These are phyloP conservation scores for Prionailurus bengalensis DNA, from an alignment of 2,113 vertebrate genomes.

Conservation along the genomic window DNA sequence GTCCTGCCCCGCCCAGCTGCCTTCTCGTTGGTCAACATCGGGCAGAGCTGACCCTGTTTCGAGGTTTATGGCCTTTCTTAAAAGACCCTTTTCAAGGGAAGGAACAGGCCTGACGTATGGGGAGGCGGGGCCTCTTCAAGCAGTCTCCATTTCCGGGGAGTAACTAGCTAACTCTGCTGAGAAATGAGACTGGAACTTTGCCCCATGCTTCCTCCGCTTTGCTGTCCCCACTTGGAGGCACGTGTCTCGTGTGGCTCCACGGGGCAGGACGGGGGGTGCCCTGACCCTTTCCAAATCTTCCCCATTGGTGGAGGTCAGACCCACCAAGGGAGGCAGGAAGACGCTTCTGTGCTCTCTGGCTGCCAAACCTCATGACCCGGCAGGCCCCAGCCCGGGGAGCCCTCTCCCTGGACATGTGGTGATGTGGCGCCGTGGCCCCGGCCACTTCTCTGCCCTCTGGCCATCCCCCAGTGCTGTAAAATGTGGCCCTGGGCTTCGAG, in stretches of 20 bases:
- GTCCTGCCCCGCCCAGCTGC: not conserved
- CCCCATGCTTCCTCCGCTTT: rapidly evolving
- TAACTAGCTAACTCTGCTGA: not conserved
- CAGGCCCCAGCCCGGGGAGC: not conserved
- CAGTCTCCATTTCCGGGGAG: not conserved
- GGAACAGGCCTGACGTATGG: not conserved
- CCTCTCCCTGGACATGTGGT: rapidly evolving
- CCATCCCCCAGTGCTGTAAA: not conserved
- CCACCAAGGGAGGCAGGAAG: not conserved
- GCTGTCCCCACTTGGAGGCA: rapidly evolving
- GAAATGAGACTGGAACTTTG: not conserved
- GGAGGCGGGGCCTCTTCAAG: not conserved
- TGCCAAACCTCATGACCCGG: not conserved
- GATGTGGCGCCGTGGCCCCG: rapidly evolving
- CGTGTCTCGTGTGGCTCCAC: too few relatives aligned
- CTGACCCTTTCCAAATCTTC: not conserved
- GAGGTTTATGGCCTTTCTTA: not conserved
- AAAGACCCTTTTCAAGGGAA: not conserved
- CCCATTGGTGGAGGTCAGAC: too few relatives aligned
- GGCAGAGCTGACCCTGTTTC: not conserved
- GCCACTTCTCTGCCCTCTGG: not conserved
- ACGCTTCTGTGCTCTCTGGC: not conserved
- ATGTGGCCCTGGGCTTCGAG: not conserved
- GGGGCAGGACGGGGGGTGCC: rapidly evolving
- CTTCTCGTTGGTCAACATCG: not conserved